Percentiles rank a stretch among this genome's conserved stretches.
Evolutionary conservation across 2,113 vertebrate genomes (phyloP).

Genomic region (Plecotus auritus): DNA sequence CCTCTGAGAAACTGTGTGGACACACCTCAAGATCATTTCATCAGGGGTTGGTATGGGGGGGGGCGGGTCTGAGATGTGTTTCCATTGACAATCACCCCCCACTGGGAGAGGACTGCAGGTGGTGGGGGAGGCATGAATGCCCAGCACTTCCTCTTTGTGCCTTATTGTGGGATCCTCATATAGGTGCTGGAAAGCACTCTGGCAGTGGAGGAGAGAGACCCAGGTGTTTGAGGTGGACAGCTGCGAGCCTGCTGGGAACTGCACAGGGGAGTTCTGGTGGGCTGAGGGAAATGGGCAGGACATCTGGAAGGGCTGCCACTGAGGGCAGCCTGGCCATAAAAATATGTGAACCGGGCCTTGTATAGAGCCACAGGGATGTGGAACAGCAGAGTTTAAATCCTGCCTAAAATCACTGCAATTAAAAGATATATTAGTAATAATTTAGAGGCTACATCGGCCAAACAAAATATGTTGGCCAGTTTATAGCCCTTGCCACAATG

Average conservation of each 20-base stretch:
- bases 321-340: neutral
- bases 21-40: neutral
- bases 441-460: neutral
- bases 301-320: neutral
- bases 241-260: neutral
- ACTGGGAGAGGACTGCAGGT: fast-evolving
- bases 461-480: neutral
- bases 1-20: neutral
- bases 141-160: neutral
- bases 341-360: neutral
- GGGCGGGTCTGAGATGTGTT: too few species aligned
- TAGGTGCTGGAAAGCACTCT: neutral
- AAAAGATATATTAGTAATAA: neutral
- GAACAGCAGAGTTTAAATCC: neutral
- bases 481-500: neutral
- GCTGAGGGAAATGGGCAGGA: neutral
- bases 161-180: neutral
- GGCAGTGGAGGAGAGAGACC: neutral
- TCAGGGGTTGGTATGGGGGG: neutral
- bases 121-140: fast-evolving
- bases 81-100: neutral
- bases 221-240: neutral
- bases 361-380: neutral
- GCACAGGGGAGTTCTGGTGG: neutral
- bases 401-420: neutral